Percentiles rank a stretch among this genome's conserved stretches.
phyloP scores from a whole-genome alignment of 2,113 vertebrate genomes.

The Nibea albiflora region DNA sequence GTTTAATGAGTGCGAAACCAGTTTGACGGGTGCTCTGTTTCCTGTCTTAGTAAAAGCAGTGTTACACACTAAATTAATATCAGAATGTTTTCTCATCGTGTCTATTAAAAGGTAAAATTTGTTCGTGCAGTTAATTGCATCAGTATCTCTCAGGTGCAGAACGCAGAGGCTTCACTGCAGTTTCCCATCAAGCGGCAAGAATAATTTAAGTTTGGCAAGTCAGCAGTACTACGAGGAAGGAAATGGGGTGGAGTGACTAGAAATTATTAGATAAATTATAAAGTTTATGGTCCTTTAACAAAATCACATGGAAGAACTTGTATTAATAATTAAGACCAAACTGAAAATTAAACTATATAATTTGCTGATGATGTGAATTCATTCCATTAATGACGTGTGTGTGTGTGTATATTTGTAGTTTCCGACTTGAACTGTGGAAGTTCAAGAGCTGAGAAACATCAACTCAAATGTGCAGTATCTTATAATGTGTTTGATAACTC shows the following conservation, averaged over 20 bases:
- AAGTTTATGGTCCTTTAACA: slow-evolving; percentile 40
- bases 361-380: slow-evolving; percentile 70
- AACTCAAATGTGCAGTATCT: slow-evolving; percentile 41
- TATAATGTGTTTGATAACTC: slow-evolving; percentile 60
- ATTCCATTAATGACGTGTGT: slow-evolving; percentile 57
- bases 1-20: slow-evolving; percentile 9
- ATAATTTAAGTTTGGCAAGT: slow-evolving; percentile 47
- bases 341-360: slow-evolving; percentile 59
- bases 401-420: slow-evolving; percentile 51
- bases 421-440: slow-evolving; percentile 37
- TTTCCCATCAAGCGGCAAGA: slow-evolving; percentile 26
- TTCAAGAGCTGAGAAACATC: slow-evolving; percentile 27
- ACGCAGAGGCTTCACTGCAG: neutral
- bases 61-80: slow-evolving; percentile 6
- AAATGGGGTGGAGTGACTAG: slow-evolving; percentile 14
- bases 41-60: neutral
- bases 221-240: slow-evolving; percentile 19
- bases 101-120: slow-evolving; percentile 51
- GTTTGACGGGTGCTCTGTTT: neutral
- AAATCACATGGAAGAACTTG: slow-evolving; percentile 22
- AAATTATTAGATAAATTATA: slow-evolving; percentile 45
- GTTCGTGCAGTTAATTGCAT: slow-evolving; percentile 58
- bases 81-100: slow-evolving; percentile 24
- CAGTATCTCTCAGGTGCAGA: slow-evolving; percentile 59
- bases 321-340: slow-evolving; percentile 50